These are phyloP conservation scores for Drosophila nigromelanica DNA, from an alignment of 1,140 invertebrate species.

Conservation along the genomic window DNA sequence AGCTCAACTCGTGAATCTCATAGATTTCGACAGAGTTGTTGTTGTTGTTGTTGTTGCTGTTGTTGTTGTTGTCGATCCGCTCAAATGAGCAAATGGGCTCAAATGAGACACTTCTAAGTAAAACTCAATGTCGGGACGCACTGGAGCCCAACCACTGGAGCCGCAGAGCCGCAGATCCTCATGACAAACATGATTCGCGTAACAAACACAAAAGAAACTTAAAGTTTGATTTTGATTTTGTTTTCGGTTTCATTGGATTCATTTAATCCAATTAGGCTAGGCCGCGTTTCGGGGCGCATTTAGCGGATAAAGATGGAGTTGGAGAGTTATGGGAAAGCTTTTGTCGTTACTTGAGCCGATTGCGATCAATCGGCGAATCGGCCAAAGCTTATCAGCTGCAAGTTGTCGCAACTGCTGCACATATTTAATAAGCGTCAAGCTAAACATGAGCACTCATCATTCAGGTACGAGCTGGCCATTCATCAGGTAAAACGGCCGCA, in stretches of 20 bases:
- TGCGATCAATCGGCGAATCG: constrained; percentile 9
- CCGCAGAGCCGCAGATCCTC: constrained; percentile 10
- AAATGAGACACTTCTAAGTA: constrained; percentile 61
- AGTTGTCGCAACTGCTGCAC: constrained; percentile 50
- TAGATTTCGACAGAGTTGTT: constrained; percentile 60
- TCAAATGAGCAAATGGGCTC: constrained; percentile 66
- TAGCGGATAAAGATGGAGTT: constrained; percentile 30
- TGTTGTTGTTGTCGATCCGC: constrained; percentile 54
- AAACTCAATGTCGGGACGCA: constrained; percentile 40
- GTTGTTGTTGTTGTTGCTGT: constrained; percentile 18
- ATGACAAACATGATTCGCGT: constrained; percentile 74
- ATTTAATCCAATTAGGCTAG: constrained; percentile 80
- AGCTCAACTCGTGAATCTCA: constrained; percentile 39
- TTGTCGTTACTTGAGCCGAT: constrained; percentile 34
- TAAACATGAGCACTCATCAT: constrained; percentile 64
- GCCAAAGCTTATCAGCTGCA: constrained; percentile 46
- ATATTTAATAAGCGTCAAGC: constrained; percentile 74
- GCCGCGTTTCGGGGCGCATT: neutral
- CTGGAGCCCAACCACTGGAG: constrained; percentile 7
- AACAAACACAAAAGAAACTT: constrained; percentile 28
- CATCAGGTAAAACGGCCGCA: constrained; percentile 51
- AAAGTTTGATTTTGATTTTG: constrained; percentile 62
- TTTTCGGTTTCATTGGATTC: constrained; percentile 72
- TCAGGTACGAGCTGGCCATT: constrained; percentile 38
- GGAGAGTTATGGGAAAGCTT: constrained; percentile 74